Evolutionary conservation across 2,888 invertebrate species (phyloP), one percentile per base, ranked within the genome.

Genomic region (Galeruca laticollis): DNA sequence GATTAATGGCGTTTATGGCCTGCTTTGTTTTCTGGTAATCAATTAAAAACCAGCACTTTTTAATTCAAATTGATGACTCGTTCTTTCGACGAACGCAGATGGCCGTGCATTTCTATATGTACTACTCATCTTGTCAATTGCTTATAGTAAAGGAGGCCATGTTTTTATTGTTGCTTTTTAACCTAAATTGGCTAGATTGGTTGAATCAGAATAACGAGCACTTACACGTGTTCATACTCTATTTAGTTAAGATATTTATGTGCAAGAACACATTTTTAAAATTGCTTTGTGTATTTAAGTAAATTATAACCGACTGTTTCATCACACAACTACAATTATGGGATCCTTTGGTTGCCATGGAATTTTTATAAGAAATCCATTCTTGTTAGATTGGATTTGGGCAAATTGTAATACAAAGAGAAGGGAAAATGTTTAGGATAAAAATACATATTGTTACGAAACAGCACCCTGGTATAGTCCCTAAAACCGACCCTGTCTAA

Each of bases 121-220:
- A 60, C 49, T 37, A 66, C 59, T 66, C 66, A 66, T 51, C 43
- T 57, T 18, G 35, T 35, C 66, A 66, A 66, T 66, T 66, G 35
- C 18, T 31, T 57, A 57, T 35, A 35, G 56, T 33, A 54, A 54
- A 54, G 54, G 57, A 65, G 57, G 65, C 49, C 66, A 37, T 26
- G 51, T 40, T 59, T 15, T 57, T 57, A 33, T 57, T 57, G 56
- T 57, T 35, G 35, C 35, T 57, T 26, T 57, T 57, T 60, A 66
- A 59, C 66, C 66, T 37, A 51, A 66, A 66, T 66, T 66, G 59
- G 66, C 49, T 59, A 59, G 66, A 66, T 66, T 66, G 51, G 66
- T 59, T 66, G 66, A 66, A 66, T 66, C 66, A 66, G 66, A 51
- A 57, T 35, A 52, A 52, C 6, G 26, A 26, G 26, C 26, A 26